Evolutionary conservation across 2,113 vertebrate species (phyloP).

Genomic region (Tricholaema leucomelas): DNA sequence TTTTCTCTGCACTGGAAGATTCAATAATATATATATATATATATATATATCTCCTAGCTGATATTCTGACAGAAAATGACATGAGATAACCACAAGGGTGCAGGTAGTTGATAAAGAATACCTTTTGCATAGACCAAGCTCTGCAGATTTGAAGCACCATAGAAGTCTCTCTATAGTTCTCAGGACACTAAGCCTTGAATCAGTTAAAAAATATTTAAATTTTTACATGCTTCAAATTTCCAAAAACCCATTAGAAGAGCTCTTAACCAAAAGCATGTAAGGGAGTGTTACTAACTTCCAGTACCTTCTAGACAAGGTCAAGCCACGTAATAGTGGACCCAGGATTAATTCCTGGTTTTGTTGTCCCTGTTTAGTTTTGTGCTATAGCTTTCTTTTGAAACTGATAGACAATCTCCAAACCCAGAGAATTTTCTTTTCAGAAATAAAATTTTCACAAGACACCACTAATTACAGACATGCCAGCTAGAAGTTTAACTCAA

Average conservation of each 20-base stretch:
- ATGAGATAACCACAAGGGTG: no score
- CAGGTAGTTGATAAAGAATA: background rate
- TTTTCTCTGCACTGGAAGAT: background rate
- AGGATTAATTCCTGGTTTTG: background rate
- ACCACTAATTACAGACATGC: background rate
- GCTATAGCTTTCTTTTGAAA: background rate
- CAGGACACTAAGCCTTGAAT: background rate
- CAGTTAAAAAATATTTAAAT: background rate
- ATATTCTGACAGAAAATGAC: no score
- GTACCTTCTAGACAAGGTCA: background rate
- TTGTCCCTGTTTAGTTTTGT: background rate
- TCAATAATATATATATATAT: no score
- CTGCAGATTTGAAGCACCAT: background rate
- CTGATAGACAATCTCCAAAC: background rate
- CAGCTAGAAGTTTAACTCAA: background rate
- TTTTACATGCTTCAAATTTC: background rate
- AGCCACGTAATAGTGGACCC: background rate
- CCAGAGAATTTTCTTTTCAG: background rate
- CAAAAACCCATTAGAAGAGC: background rate
- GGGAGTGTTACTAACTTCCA: background rate
- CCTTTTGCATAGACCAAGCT: background rate
- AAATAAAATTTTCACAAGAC: background rate
- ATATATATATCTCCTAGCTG: no score
- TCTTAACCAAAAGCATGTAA: background rate
- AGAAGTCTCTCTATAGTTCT: background rate